Conservation (phyloP, 1,140 invertebrate species). For the Tetramorium simillimum region DNA sequence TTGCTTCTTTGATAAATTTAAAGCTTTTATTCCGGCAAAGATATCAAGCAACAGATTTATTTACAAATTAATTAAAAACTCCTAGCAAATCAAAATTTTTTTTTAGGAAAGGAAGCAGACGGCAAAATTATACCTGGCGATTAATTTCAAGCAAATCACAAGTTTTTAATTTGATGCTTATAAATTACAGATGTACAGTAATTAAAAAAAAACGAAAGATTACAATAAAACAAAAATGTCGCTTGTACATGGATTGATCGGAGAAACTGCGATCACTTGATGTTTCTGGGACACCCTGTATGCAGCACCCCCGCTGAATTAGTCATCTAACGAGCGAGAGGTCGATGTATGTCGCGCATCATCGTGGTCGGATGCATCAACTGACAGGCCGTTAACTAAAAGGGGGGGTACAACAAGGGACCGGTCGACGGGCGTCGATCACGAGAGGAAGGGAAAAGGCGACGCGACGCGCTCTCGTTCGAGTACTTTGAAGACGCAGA, state of each 20-base stretch:
- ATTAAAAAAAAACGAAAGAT: not conserved
- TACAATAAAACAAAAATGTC: not conserved
- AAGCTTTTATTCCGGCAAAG: not conserved
- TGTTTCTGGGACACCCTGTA: not conserved
- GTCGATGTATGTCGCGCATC: conserved; percentile 32
- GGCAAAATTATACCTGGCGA: not conserved
- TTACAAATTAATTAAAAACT: not conserved
- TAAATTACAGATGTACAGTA: not conserved
- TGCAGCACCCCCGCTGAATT: conserved; percentile 46
- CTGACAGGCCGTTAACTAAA: conserved; percentile 27
- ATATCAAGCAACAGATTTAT: not conserved
- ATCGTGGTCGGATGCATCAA: conserved; percentile 55
- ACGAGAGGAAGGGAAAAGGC: not conserved
- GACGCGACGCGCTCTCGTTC: conserved; percentile 8
- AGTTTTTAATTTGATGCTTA: not conserved
- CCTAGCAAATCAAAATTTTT: not conserved
- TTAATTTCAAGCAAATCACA: not conserved
- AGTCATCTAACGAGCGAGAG: conserved; percentile 57
- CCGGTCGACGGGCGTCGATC: not conserved
- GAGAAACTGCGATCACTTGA: not conserved
- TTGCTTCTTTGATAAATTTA: not conserved
- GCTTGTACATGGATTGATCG: not conserved
- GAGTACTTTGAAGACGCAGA: conserved; percentile 32
- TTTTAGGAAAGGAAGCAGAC: not conserved
- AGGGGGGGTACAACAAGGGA: not conserved